Percentiles rank a stretch among this genome's conserved stretches.
phyloP scores from a whole-genome alignment of 2,888 invertebrate species.

The Papilio gigon region DNA sequence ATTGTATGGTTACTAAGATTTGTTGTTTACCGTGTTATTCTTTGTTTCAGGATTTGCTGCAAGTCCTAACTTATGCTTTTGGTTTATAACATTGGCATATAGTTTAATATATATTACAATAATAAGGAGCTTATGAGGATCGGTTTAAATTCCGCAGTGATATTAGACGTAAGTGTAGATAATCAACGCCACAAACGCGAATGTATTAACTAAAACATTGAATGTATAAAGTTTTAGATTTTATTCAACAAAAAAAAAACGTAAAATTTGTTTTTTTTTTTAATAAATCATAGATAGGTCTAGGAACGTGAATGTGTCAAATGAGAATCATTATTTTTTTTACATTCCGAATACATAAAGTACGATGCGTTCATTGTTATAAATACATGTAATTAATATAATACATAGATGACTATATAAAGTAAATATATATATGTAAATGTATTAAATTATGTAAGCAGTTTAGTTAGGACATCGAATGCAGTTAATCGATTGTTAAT shows the following conservation, averaged over 20 bases:
- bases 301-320: slow-evolving; percentile 49
- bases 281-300: slow-evolving; percentile 48
- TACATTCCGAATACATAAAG: slow-evolving; percentile 55
- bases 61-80: slow-evolving; percentile 50
- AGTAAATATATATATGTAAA: slow-evolving; percentile 23
- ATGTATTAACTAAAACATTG: slow-evolving; percentile 32
- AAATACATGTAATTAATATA: slow-evolving; percentile 42
- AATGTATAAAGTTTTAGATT: slow-evolving; percentile 44
- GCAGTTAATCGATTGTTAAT: background rate
- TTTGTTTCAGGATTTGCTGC: slow-evolving; percentile 65
- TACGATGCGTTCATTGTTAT: slow-evolving; percentile 36
- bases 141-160: slow-evolving; percentile 67
- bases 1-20: background rate
- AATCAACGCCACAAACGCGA: slow-evolving; percentile 55
- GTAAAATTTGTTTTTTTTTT: slow-evolving; percentile 39
- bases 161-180: slow-evolving; percentile 74
- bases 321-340: slow-evolving; percentile 59
- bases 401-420: background rate
- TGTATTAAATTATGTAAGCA: slow-evolving; percentile 18
- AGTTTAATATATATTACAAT: slow-evolving; percentile 10
- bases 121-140: slow-evolving; percentile 73
- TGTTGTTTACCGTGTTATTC: background rate
- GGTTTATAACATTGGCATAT: slow-evolving; percentile 49
- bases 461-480: slow-evolving; percentile 18
- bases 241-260: slow-evolving; percentile 41